A percentile compares a stretch with the other conserved stretches of the same genome.
Evolutionary conservation across 2,888 invertebrate species (phyloP).

Genomic region (Parnassius mnemosyne): DNA sequence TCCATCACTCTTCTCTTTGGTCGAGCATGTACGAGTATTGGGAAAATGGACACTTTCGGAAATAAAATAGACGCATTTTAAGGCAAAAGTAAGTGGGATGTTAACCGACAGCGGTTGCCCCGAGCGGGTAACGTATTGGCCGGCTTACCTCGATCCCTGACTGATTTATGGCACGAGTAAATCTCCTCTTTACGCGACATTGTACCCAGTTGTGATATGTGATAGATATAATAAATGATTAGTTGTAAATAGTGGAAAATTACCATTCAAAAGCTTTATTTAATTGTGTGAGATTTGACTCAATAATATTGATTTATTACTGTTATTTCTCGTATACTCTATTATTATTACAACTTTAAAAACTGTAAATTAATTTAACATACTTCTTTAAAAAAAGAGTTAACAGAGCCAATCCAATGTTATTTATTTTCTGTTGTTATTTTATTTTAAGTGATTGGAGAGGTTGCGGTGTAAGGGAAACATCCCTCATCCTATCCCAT

Average conservation of each 20-base stretch:
- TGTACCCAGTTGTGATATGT: constrained; percentile 28
- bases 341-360: too few relatives aligned
- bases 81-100: constrained; percentile 37
- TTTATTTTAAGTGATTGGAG: too few relatives aligned
- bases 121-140: constrained; percentile 62
- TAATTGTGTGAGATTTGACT: too few relatives aligned
- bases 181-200: constrained; percentile 76
- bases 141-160: constrained; percentile 70
- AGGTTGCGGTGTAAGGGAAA: too few relatives aligned
- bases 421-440: too few relatives aligned
- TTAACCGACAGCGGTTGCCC: constrained; percentile 55
- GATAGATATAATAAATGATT: constrained; percentile 53
- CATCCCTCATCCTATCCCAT: too few relatives aligned
- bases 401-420: too few relatives aligned
- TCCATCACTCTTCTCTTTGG: neutral
- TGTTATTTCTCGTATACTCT: too few relatives aligned
- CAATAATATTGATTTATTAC: too few relatives aligned
- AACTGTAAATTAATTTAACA: too few relatives aligned
- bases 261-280: constrained; percentile 1
- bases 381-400: too few relatives aligned
- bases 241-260: constrained; percentile 31
- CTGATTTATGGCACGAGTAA: constrained; percentile 75
- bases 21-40: neutral
- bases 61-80: constrained; percentile 31
- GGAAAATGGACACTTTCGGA: constrained; percentile 6